These are phyloP conservation scores for Brachystomella parvula DNA, from an alignment of 1,140 invertebrate genomes.

Conservation along the genomic window DNA sequence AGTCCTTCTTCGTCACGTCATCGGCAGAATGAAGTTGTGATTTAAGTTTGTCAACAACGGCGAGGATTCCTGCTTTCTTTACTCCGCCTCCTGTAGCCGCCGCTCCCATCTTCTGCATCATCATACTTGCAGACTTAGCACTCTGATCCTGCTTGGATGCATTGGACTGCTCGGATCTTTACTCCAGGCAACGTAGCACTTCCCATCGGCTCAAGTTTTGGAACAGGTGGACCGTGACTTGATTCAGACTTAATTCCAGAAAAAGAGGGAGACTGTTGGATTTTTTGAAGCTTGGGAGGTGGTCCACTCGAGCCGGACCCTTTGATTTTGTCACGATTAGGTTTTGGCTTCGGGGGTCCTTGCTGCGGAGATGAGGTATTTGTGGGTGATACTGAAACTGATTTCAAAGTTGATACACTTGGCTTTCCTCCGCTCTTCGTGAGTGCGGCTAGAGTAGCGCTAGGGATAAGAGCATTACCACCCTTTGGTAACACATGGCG, in stretches of 20 bases:
- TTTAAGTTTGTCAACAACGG: conserved; percentile 77
- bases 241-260: background rate
- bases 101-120: background rate
- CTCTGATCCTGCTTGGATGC: background rate
- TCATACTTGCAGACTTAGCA: background rate
- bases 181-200: background rate
- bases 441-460: background rate
- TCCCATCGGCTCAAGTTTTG: background rate
- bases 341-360: conserved; percentile 13
- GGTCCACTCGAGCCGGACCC: background rate
- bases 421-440: conserved; percentile 61
- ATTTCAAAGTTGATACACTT: conserved; percentile 55
- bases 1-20: background rate
- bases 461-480: background rate
- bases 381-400: conserved; percentile 52
- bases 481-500: background rate
- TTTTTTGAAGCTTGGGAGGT: conserved; percentile 24
- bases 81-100: conserved; percentile 42
- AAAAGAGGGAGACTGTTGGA: conserved; percentile 6
- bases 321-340: conserved; percentile 15
- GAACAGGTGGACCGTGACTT: background rate
- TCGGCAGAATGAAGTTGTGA: conserved; percentile 41
- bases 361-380: conserved; percentile 43
- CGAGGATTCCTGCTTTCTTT: conserved; percentile 67
- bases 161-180: background rate